These are phyloP conservation scores for Zophobas morio DNA, from an alignment of 1,140 invertebrate genomes.

Conservation along the genomic window DNA sequence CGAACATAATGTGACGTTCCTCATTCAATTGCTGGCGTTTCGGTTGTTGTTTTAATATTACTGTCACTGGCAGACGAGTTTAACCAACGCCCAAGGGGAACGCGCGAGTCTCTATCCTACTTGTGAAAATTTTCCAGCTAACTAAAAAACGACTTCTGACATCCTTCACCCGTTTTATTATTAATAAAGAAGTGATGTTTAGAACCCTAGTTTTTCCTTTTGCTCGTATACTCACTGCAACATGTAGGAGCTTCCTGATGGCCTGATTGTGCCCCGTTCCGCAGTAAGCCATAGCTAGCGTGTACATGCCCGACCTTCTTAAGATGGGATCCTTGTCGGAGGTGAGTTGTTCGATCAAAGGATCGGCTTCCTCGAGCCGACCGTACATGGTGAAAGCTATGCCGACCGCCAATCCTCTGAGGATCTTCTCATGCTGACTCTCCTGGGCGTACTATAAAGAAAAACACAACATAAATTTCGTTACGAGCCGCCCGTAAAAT, in stretches of 20 bases:
- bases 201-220: not conserved
- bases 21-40: no score
- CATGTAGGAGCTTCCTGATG: conserved; percentile 93
- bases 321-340: conserved; percentile 90
- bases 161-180: not conserved
- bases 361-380: conserved; percentile 95
- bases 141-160: not conserved
- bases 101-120: no score
- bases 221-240: conserved; percentile 84
- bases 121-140: no score
- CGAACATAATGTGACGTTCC: no score
- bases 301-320: conserved; percentile 96
- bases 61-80: no score
- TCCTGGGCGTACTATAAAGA: conserved; percentile 74
- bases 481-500: conserved; percentile 16
- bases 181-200: no score
- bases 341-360: conserved; percentile 89
- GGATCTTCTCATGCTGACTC: conserved; percentile 98
- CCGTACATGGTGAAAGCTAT: conserved; percentile 98
- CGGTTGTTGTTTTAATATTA: no score
- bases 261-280: conserved; percentile 98
- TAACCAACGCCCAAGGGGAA: no score
- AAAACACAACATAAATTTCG: conserved; percentile 42
- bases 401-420: conserved; percentile 94
- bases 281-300: conserved; percentile 98